phyloP scores from a whole-genome alignment of 2,888 invertebrate genomes.

The Drosophila antonietae region DNA sequence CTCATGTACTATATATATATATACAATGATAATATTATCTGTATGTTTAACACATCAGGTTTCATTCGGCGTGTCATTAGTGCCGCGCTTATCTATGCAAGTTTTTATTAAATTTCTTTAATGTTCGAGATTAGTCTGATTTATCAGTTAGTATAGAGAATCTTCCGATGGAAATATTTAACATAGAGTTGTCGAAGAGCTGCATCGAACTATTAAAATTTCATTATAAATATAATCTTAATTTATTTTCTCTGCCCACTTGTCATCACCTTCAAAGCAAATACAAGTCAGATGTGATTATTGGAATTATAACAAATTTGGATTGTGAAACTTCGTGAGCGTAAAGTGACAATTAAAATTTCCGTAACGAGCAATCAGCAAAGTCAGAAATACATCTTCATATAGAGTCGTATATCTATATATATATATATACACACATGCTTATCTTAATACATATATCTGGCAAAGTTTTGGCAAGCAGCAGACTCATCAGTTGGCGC shows the following conservation, averaged over 20 bases:
- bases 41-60: background rate
- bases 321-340: background rate
- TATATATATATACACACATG: background rate
- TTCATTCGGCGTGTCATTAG: too few relatives aligned
- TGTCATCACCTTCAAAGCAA: background rate
- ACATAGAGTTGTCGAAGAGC: too few relatives aligned
- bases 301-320: background rate
- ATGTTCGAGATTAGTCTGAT: background rate
- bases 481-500: constrained; percentile 65
- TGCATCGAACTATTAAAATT: too few relatives aligned
- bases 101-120: background rate
- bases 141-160: background rate
- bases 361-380: background rate
- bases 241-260: background rate
- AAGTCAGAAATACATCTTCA: constrained; percentile 1
- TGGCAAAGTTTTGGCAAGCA: constrained; percentile 45
- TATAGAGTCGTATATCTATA: background rate
- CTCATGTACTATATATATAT: background rate
- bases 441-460: constrained; percentile 30
- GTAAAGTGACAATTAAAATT: background rate
- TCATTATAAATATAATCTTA: too few relatives aligned
- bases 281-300: background rate
- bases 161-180: too few relatives aligned
- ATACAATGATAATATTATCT: background rate
- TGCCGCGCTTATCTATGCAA: background rate